A percentile compares a stretch with the other conserved stretches of the same genome.
These are phyloP conservation scores for Heliothis virescens DNA, from an alignment of 1,140 invertebrate genomes.

Conservation along the genomic window DNA sequence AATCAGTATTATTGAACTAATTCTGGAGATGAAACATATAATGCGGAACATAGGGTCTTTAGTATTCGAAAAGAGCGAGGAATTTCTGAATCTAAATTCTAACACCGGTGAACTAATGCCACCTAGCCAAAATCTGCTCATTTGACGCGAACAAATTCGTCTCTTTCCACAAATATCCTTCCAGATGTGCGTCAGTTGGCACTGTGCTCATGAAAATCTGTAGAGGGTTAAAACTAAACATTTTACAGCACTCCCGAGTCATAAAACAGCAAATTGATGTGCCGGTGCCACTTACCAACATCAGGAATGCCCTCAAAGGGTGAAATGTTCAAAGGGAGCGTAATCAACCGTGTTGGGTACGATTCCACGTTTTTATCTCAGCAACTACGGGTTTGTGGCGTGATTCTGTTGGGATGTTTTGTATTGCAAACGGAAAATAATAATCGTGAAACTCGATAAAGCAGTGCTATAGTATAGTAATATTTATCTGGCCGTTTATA, in stretches of 20 bases:
- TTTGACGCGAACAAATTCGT: slow-evolving; percentile 16
- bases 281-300: background rate
- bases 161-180: slow-evolving; percentile 36
- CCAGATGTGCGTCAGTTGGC: slow-evolving; percentile 39
- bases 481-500: background rate
- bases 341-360: slow-evolving; percentile 27
- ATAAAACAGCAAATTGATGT: slow-evolving; percentile 38
- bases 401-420: slow-evolving; percentile 8
- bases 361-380: slow-evolving; percentile 6
- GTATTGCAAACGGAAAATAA: slow-evolving; percentile 27
- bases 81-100: background rate
- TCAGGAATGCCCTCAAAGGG: slow-evolving; percentile 10
- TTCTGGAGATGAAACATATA: no score
- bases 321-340: slow-evolving; percentile 25
- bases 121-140: background rate
- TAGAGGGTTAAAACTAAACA: slow-evolving; percentile 41
- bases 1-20: no score
- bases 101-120: background rate
- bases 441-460: background rate
- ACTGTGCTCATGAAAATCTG: slow-evolving; percentile 25
- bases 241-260: slow-evolving; percentile 12
- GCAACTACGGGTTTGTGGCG: background rate
- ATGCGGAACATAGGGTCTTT: background rate
- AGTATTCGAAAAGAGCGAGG: background rate
- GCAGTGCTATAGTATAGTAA: background rate